A percentile compares a stretch with the other conserved stretches of the same genome.
These are phyloP conservation scores for Falcunculus frontatus DNA, from an alignment of 2,113 vertebrate species.

Conservation along the genomic window DNA sequence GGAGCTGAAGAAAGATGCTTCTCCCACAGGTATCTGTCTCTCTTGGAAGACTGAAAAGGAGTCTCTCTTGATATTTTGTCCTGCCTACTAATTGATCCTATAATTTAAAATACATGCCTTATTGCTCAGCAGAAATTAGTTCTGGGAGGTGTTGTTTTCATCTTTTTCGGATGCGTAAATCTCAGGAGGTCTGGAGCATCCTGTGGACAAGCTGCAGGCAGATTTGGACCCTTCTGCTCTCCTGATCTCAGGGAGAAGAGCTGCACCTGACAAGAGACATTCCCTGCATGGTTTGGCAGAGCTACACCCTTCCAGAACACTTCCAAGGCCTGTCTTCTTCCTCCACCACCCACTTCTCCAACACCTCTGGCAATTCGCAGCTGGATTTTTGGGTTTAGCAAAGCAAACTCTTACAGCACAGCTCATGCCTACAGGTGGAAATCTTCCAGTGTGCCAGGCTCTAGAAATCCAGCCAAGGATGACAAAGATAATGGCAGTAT, in stretches of 20 bases:
- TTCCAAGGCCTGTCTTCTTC: background rate
- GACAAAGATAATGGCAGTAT: background rate
- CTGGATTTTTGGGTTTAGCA: background rate
- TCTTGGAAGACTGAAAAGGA: background rate
- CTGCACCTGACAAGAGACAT: background rate
- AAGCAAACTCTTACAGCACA: background rate
- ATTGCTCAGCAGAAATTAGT: background rate
- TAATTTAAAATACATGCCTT: background rate
- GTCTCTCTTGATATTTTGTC: background rate
- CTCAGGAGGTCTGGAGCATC: background rate
- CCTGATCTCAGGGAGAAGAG: background rate
- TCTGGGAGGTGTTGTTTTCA: background rate
- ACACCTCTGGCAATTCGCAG: background rate
- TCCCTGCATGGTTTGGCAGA: background rate
- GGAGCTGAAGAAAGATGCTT: background rate
- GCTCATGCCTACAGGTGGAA: background rate
- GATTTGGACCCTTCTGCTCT: background rate
- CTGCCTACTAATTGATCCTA: background rate
- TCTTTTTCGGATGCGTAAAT: background rate
- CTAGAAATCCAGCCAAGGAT: background rate
- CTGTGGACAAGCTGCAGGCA: background rate
- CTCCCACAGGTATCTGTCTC: background rate
- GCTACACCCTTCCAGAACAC: background rate
- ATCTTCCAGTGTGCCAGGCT: background rate
- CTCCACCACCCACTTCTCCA: background rate